A percentile compares a stretch with the other conserved stretches of the same genome.
Evolutionary conservation across 2,797 vertebrate genomes (phyloP).

Genomic region (Lepus townsendii): DNA sequence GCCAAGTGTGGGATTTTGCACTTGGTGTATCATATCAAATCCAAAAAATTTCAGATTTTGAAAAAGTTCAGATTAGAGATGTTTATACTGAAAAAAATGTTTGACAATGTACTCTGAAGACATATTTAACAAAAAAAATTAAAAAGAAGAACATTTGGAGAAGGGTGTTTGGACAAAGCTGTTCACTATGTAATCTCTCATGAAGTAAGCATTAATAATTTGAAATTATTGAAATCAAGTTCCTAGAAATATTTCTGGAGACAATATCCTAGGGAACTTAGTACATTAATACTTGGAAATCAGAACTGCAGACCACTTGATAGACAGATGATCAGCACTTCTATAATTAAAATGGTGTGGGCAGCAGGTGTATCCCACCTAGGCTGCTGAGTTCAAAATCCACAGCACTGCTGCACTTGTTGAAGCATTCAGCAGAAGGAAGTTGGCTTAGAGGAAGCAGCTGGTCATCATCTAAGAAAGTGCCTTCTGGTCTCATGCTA

Average conservation of each 20-base stretch:
- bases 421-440: background rate
- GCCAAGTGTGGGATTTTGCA: too few relatives aligned
- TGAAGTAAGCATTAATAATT: background rate
- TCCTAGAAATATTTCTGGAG: background rate
- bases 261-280: background rate
- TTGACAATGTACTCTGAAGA: background rate
- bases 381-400: background rate
- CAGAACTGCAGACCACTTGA: background rate
- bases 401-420: background rate
- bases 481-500: background rate
- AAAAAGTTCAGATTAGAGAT: background rate
- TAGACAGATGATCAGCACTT: background rate
- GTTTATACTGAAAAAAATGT: background rate
- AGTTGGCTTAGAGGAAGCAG: background rate
- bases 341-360: background rate
- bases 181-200: background rate
- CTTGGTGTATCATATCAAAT: background rate
- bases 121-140: background rate
- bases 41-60: background rate
- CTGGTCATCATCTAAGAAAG: background rate
- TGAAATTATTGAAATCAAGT: background rate
- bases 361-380: background rate
- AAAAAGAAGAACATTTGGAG: background rate
- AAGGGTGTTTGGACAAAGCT: background rate
- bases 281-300: conserved; percentile 27